These are phyloP conservation scores for Lepidotrigona ventralis DNA, from an alignment of 1,140 invertebrate genomes.

Conservation along the genomic window DNA sequence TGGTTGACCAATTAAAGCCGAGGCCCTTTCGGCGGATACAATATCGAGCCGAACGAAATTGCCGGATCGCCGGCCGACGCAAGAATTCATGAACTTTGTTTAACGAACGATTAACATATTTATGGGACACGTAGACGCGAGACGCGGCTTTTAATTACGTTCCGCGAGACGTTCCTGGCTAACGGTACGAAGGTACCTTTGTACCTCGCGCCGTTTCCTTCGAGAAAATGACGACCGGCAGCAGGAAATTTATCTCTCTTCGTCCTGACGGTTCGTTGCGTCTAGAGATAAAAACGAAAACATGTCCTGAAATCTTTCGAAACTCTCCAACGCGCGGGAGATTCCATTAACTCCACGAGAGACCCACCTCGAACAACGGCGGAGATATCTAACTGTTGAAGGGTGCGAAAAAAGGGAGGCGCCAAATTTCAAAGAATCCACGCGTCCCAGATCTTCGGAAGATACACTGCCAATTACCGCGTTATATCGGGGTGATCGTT, in stretches of 20 bases:
- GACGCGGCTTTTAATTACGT: neutral
- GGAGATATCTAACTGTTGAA: neutral
- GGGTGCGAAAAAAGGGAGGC: slow-evolving; percentile 35
- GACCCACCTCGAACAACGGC: neutral
- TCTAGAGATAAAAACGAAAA: too few relatives aligned
- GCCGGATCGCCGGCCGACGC: neutral
- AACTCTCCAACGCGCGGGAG: too few relatives aligned
- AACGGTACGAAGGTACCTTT: neutral
- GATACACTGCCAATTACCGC: slow-evolving; percentile 56
- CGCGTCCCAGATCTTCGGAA: slow-evolving; percentile 16
- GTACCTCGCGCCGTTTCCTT: neutral
- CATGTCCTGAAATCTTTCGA: neutral
- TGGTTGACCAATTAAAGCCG: slow-evolving; percentile 35
- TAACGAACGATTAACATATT: slow-evolving; percentile 50
- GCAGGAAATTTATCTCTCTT: neutral
- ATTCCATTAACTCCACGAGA: neutral
- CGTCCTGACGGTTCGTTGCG: too few relatives aligned
- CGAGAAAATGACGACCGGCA: neutral
- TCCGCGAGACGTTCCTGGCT: neutral
- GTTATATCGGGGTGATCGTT: slow-evolving; percentile 58
- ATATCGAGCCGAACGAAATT: slow-evolving; percentile 24
- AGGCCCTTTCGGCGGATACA: slow-evolving; percentile 14
- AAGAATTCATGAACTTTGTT: slow-evolving; percentile 31
- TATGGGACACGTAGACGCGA: slow-evolving; percentile 16
- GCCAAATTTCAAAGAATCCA: slow-evolving; percentile 1